A percentile compares a stretch with the other conserved stretches of the same genome.
phyloP scores from a whole-genome alignment of 2,797 vertebrate species.

The Octomys mimax region DNA sequence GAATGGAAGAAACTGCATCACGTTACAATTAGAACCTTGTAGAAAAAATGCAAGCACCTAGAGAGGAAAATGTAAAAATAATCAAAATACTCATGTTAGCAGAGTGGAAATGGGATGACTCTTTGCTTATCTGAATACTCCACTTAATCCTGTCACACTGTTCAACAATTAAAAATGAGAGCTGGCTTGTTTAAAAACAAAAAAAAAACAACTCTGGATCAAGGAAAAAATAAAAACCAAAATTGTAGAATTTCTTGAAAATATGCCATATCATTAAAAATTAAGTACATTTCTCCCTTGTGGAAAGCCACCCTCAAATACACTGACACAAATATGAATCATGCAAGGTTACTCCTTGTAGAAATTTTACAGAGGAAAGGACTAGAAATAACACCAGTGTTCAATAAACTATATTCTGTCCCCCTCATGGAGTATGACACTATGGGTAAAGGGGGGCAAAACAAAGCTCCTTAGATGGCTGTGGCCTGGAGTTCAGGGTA shows the following conservation, averaged over 20 bases:
- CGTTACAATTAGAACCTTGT: not conserved
- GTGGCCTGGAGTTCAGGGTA: not conserved
- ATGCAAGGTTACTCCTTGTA: not conserved
- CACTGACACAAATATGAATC: not conserved
- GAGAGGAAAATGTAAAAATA: not conserved
- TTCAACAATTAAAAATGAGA: not conserved
- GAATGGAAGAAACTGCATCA: not conserved
- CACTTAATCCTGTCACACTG: not conserved
- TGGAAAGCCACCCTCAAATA: not conserved
- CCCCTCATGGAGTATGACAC: rapidly evolving
- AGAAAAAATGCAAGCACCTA: not conserved
- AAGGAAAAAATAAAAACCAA: slow-evolving; percentile 25
- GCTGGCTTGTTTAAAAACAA: slow-evolving; percentile 1
- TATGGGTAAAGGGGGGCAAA: not conserved
- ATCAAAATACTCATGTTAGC: not conserved
- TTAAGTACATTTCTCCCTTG: not conserved
- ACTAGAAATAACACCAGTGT: not conserved
- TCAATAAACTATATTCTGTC: rapidly evolving
- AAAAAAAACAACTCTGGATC: not conserved
- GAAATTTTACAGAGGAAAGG: not conserved
- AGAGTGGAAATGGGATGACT: not conserved
- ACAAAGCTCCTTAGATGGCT: not conserved
- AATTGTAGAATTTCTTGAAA: slow-evolving; percentile 51
- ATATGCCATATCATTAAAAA: not conserved
- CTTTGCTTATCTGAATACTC: slow-evolving; percentile 10